A percentile compares a stretch with the other conserved stretches of the same genome.
phyloP scores from a whole-genome alignment of 2,113 vertebrate species.

The Cebus imitator region DNA sequence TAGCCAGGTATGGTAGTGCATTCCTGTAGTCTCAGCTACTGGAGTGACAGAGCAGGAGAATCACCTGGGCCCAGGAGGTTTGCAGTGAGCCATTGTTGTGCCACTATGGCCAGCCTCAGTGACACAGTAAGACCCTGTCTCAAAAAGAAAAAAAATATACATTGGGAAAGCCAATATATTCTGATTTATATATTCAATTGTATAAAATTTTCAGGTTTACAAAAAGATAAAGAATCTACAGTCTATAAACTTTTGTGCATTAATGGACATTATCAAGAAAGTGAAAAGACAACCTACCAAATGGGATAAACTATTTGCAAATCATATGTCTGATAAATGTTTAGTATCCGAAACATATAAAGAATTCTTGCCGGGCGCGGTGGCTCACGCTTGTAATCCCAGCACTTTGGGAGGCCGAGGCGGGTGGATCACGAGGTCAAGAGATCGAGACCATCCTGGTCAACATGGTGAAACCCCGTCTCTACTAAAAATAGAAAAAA shows the following conservation, averaged over 20 bases:
- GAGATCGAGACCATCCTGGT: neutral
- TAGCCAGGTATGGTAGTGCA: too few relatives aligned
- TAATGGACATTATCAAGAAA: neutral
- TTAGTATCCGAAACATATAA: neutral
- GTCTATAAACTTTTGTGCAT: neutral
- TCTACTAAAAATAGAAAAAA: neutral
- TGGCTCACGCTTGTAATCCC: neutral
- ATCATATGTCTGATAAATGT: neutral
- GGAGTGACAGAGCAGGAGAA: too few relatives aligned
- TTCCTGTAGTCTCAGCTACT: too few relatives aligned
- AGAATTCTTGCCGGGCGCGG: neutral
- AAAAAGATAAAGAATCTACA: neutral
- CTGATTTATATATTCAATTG: neutral
- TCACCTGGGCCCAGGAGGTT: too few relatives aligned
- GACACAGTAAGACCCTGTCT: too few relatives aligned
- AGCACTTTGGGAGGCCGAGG: neutral
- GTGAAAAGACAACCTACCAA: neutral
- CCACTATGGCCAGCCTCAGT: too few relatives aligned
- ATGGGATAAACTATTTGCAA: neutral
- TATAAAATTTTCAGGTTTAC: neutral
- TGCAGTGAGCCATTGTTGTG: too few relatives aligned
- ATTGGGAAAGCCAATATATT: neutral
- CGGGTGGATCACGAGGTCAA: neutral
- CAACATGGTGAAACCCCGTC: neutral
- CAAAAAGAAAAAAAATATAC: neutral